Evolutionary conservation across 2,888 invertebrate species (phyloP).

Genomic region (Dryobota labecula): DNA sequence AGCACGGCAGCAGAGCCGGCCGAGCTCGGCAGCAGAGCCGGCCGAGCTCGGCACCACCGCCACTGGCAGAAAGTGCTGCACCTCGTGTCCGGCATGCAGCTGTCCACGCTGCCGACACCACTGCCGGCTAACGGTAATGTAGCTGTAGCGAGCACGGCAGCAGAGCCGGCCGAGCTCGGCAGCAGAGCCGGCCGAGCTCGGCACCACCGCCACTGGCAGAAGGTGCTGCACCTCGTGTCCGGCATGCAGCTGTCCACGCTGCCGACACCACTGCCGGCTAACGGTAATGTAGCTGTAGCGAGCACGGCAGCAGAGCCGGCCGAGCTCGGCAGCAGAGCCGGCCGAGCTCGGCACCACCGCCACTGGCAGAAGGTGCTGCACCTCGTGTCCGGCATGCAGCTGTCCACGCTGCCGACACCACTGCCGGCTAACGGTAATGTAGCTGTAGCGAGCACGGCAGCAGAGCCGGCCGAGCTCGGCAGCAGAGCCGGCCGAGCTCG

Average conservation of each 20-base stretch:
- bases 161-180: slow-evolving; percentile 43
- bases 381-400: slow-evolving; percentile 95
- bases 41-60: slow-evolving; percentile 94
- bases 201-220: slow-evolving; percentile 99
- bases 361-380: slow-evolving; percentile 98
- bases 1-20: no score
- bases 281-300: no score
- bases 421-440: slow-evolving; percentile 91
- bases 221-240: slow-evolving; percentile 95
- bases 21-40: slow-evolving; percentile 40
- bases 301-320: no score
- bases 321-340: slow-evolving; percentile 40
- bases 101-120: slow-evolving; percentile 93
- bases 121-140: slow-evolving; percentile 91
- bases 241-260: slow-evolving; percentile 94
- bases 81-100: slow-evolving; percentile 95
- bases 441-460: no score
- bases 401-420: slow-evolving; percentile 93
- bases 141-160: no score
- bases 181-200: slow-evolving; percentile 84
- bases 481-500: slow-evolving; percentile 84
- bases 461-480: slow-evolving; percentile 43
- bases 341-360: slow-evolving; percentile 94
- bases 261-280: slow-evolving; percentile 92
- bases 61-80: slow-evolving; percentile 98